Percentiles rank a stretch among this genome's conserved stretches.
These are phyloP conservation scores for Columbina picui DNA, from an alignment of 2,113 vertebrate species.

Conservation along the genomic window DNA sequence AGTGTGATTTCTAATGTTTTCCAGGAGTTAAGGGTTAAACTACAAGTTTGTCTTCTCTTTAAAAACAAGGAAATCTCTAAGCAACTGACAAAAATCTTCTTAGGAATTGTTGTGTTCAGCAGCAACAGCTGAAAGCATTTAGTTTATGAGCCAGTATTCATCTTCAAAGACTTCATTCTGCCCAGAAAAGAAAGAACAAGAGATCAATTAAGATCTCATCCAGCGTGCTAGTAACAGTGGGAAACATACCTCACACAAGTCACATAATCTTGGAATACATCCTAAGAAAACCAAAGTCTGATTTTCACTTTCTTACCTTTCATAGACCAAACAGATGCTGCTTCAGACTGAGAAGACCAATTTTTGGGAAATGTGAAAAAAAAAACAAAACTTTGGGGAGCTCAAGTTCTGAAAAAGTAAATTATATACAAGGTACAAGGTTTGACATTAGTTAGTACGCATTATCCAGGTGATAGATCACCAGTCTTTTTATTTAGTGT, in stretches of 20 bases:
- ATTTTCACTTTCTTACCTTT: conserved; percentile 63
- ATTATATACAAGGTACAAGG: neutral
- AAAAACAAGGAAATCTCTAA: conserved; percentile 51
- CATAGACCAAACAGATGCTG: neutral
- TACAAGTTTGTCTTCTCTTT: neutral
- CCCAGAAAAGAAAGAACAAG: conserved; percentile 66
- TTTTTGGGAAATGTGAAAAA: neutral
- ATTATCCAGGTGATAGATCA: neutral
- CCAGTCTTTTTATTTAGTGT: neutral
- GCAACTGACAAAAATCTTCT: conserved; percentile 54
- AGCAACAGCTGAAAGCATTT: conserved; percentile 68
- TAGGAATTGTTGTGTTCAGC: conserved; percentile 52
- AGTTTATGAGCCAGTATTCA: conserved; percentile 64
- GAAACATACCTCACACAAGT: conserved; percentile 58
- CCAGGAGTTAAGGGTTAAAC: conserved; percentile 48
- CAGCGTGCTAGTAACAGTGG: conserved; percentile 27
- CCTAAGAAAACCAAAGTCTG: conserved; percentile 34
- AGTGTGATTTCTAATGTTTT: neutral
- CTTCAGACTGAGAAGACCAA: neutral
- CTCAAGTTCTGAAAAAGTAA: neutral
- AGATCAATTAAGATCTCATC: conserved; percentile 66
- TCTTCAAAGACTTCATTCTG: conserved; percentile 63
- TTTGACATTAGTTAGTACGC: neutral
- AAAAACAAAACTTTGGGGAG: neutral
- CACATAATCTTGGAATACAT: conserved; percentile 38